phyloP scores from a whole-genome alignment of 2,797 vertebrate genomes.

The Aulostomus chinensis region DNA sequence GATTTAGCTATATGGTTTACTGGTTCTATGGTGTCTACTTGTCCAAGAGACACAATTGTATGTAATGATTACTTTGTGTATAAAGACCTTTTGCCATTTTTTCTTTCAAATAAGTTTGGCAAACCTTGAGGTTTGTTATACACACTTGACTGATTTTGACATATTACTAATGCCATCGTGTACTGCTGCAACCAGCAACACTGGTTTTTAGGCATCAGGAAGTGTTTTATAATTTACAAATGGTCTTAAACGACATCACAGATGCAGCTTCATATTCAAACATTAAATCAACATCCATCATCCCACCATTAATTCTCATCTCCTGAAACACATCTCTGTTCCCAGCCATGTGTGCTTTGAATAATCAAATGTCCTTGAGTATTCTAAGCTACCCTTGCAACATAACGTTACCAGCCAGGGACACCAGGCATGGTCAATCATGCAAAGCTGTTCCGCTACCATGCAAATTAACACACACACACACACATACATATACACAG shows the following conservation, averaged over 20 bases:
- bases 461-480: constrained; percentile 68
- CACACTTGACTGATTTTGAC: no score
- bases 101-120: no score
- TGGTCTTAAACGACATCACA: constrained; percentile 4
- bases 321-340: constrained; percentile 15
- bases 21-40: no score
- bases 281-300: constrained; percentile 1
- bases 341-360: constrained; percentile 56
- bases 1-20: no score
- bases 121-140: no score
- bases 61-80: no score
- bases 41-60: no score
- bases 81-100: no score
- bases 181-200: no score
- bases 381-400: constrained; percentile 5
- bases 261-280: constrained; percentile 8
- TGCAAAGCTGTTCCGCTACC: constrained; percentile 72
- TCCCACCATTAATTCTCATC: constrained; percentile 6
- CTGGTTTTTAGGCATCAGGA: no score
- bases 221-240: background rate
- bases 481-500: background rate
- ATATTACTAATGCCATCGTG: no score
- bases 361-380: constrained; percentile 72
- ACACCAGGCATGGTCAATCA: constrained; percentile 57
- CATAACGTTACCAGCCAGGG: constrained; percentile 39